Base-by-base conservation (phyloP, 1,140 invertebrate species). In the Drosophila equinoxialis region DNA sequence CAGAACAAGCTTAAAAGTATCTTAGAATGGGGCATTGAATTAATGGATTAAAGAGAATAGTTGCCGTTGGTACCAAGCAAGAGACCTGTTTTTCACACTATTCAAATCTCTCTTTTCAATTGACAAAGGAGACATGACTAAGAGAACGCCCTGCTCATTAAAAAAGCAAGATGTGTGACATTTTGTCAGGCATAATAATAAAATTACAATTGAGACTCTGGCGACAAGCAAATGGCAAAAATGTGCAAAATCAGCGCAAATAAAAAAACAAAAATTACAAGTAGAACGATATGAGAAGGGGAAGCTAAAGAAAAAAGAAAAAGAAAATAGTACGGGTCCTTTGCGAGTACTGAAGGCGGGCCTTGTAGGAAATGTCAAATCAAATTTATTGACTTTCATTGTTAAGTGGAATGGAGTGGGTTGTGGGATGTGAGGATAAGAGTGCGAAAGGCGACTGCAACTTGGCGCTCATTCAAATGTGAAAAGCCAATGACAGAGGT, bases 341-440 rank as follows among this genome's bases (percentile, higher is more conserved):
- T 26, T 64, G 41, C 23, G 17, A 37, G n/a, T 13, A 48, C 68
- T 13, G 61, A 45, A 42, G 61, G 67, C 65, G 48, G 70, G 63
- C 48, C 59, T 42, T 69, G 23, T 71, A 68, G 80, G 68, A 87
- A 83, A 89, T 89, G 84, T 89, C 84, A 89, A 84, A 89, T 89
- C 84, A 89, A 89, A 89, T 89, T 89, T 89, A 89, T 89, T 89
- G 84, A 89, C 84, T 89, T 84, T 79, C 80, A 89, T 89, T 89
- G 84, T 83, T 67, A 81, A 81, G 54, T 41, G 57, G 48, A 68
- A 70, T 20, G 71, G 68, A 65, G 58, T 45, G 37, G 11, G 11
- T 5, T 11, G 37, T 13, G 37, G 37, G 11, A 13, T 30, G 68
- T 45, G 14, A 51, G 42, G 17, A 7, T 20, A 20, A 3, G 3